Percentiles rank a stretch among this genome's conserved stretches.
Conservation (phyloP, 2,797 vertebrate genomes). For the Crenuchus spilurus region DNA sequence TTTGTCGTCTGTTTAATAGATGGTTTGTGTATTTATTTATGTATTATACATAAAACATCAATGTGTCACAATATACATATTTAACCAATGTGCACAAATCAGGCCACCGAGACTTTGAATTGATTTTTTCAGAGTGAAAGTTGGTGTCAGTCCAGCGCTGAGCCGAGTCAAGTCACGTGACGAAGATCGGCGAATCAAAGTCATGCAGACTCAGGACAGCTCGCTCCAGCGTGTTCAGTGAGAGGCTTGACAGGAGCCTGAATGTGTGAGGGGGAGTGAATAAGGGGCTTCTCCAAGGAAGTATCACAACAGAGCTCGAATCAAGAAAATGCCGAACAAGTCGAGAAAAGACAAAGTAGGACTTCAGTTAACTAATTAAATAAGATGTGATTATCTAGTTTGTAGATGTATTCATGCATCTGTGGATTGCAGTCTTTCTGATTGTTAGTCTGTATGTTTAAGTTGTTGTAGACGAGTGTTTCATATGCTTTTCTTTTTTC, state of each 20-base stretch:
- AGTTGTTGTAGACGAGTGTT: too few species aligned
- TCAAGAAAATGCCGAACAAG: constrained; percentile 73
- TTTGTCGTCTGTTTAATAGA: too few species aligned
- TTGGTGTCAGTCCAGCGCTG: not conserved
- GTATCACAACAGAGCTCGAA: not conserved
- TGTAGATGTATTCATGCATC: constrained; percentile 1
- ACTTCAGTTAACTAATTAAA: not conserved
- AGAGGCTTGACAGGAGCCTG: not conserved
- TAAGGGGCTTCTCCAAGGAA: not conserved
- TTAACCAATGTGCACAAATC: not conserved
- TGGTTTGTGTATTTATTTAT: too few species aligned
- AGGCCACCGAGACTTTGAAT: not conserved
- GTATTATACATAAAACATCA: too few species aligned
- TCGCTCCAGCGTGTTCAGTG: not conserved
- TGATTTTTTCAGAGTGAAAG: not conserved
- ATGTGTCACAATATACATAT: not conserved
- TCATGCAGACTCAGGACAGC: not conserved
- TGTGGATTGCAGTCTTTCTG: not conserved
- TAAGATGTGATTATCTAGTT: not conserved
- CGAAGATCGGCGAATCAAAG: not conserved
- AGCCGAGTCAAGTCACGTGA: not conserved
- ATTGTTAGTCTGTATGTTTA: not conserved
- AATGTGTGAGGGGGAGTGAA: not conserved
- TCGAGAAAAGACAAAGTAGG: constrained; percentile 76
- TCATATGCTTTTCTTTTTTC: not conserved